Percentiles rank a stretch among this genome's conserved stretches.
These are phyloP conservation scores for Phenganax subtilis DNA, from an alignment of 92 coral and sea anemone genomes.

Conservation along the genomic window DNA sequence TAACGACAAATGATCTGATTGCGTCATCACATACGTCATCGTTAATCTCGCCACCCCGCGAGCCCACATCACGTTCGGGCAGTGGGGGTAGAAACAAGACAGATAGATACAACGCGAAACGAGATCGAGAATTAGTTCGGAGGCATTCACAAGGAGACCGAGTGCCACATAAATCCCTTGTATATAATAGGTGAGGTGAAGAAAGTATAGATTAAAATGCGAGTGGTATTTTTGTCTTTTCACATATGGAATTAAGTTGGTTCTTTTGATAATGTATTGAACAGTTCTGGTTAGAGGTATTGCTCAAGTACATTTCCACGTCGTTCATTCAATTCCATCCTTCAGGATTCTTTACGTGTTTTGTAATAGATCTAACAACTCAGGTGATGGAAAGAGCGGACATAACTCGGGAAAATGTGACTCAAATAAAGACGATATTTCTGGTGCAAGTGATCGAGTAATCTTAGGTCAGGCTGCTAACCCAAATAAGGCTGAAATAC, in stretches of 20 bases:
- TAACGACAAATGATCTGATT: slow-evolving; percentile 43
- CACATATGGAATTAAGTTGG: not conserved
- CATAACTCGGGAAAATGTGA: slow-evolving; percentile 51
- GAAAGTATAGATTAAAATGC: no score
- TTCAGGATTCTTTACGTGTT: not conserved
- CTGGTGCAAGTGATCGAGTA: slow-evolving; percentile 59
- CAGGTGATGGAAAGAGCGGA: slow-evolving; percentile 47
- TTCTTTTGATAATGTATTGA: not conserved
- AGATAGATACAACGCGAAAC: slow-evolving; percentile 49
- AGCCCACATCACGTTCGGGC: slow-evolving; percentile 58
- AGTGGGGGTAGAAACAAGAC: slow-evolving; percentile 50
- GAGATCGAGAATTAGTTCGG: slow-evolving; percentile 78
- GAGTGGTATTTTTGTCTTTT: no score
- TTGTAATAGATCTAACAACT: slow-evolving; percentile 32
- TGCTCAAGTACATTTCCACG: slow-evolving; percentile 28
- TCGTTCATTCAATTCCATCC: not conserved
- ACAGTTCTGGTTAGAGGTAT: no score
- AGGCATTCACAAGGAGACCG: slow-evolving; percentile 85
- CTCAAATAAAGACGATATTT: slow-evolving; percentile 44
- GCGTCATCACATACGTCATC: slow-evolving; percentile 16
- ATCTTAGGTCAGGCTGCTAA: slow-evolving; percentile 84
- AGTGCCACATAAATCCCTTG: slow-evolving; percentile 55
- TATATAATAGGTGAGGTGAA: slow-evolving; percentile 55
- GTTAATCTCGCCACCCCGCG: slow-evolving; percentile 46
- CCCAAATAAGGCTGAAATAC: slow-evolving; percentile 96